Evolutionary conservation across 1,140 invertebrate species (phyloP).

Genomic region (Oryctes rhinoceros): DNA sequence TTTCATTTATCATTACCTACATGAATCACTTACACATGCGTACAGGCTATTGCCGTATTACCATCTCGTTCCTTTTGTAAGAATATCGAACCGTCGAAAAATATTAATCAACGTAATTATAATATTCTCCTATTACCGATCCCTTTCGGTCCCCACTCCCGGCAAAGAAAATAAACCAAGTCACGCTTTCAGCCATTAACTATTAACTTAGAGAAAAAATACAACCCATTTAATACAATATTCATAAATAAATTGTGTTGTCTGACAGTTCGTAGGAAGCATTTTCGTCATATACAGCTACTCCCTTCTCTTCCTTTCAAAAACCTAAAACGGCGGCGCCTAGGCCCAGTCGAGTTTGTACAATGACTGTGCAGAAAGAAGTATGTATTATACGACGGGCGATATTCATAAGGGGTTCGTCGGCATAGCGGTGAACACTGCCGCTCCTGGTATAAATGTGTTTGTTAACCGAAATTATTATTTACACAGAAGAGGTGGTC

Average conservation of each 20-base stretch:
- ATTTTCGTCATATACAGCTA: conserved; percentile 35
- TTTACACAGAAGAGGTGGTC: conserved; percentile 57
- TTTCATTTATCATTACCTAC: too few relatives aligned
- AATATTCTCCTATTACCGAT: conserved; percentile 34
- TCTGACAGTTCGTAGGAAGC: conserved; percentile 40
- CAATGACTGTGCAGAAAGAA: conserved; percentile 39
- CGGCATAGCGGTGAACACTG: not conserved
- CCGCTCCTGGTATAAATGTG: conserved; percentile 49
- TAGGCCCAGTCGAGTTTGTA: conserved; percentile 27
- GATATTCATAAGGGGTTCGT: conserved; percentile 33
- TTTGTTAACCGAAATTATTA: conserved; percentile 61
- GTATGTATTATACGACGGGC: conserved; percentile 33
- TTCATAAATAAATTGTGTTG: conserved; percentile 41
- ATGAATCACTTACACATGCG: too few relatives aligned
- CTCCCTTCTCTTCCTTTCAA: conserved; percentile 30
- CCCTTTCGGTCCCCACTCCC: conserved; percentile 8
- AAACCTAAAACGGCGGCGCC: conserved; percentile 39
- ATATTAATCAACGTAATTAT: conserved; percentile 36
- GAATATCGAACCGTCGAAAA: conserved; percentile 5
- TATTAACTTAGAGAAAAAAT: conserved; percentile 37
- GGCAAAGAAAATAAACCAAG: conserved; percentile 27
- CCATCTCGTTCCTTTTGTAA: not conserved
- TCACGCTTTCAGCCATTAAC: conserved; percentile 31
- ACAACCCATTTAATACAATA: conserved; percentile 39
- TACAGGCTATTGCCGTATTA: too few relatives aligned